Evolutionary conservation across 2,113 vertebrate species (phyloP).

Genomic region (Chionomys nivalis): DNA sequence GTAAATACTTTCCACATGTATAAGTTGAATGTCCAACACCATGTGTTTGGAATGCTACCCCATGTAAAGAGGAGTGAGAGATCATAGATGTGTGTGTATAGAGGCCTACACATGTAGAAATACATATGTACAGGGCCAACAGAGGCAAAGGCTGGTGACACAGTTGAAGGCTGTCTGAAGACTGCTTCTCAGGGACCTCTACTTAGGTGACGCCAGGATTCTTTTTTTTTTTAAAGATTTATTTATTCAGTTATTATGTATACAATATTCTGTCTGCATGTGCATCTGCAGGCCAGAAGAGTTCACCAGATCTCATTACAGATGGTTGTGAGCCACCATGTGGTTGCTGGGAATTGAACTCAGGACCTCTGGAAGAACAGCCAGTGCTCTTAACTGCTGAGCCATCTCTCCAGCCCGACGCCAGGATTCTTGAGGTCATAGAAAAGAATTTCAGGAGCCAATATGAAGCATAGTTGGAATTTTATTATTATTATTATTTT

Average conservation of each 20-base stretch:
- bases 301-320: no score
- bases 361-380: no score
- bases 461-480: not conserved
- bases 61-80: not conserved
- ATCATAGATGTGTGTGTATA: not conserved
- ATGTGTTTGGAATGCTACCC: not conserved
- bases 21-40: not conserved
- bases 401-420: no score
- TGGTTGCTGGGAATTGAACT: no score
- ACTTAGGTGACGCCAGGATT: not conserved
- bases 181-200: not conserved
- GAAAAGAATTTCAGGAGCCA: not conserved
- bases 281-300: no score
- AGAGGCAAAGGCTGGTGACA: not conserved
- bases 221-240: no score
- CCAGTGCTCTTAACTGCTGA: no score
- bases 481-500: no score
- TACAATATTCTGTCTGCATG: no score
- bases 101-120: not conserved
- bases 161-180: not conserved
- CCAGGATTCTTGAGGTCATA: not conserved
- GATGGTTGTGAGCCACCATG: no score
- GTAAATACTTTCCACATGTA: slow-evolving; percentile 32
- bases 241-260: no score
- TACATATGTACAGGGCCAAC: not conserved